Evolutionary conservation across 1,140 invertebrate genomes (phyloP), one percentile per base, ranked within the genome.

Genomic region (Idris sp.): DNA sequence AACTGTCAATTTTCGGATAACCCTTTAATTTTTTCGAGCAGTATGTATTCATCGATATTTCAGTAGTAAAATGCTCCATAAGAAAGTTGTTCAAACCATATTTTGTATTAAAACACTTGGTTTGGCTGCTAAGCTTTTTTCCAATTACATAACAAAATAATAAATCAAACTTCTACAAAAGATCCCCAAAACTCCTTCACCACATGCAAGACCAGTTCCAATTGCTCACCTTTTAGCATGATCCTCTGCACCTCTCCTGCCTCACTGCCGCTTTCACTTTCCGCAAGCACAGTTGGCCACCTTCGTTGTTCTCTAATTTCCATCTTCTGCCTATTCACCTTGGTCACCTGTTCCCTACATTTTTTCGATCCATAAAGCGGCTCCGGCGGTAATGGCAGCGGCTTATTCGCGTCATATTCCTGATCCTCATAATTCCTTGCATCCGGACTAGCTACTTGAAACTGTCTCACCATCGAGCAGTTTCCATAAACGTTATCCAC

Each of bases 201-300:
- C n/a, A n/a, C n/a, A n/a, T n/a, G n/a, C n/a, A n/a, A n/a, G n/a
- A n/a, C n/a, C n/a, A n/a, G n/a, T n/a, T n/a, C n/a, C 83, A 80
- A 53, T 53, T 67, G 2, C 80, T 72, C 41, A 36, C 81, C 41
- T 81, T 88, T 14, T 89, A n/a, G 89, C 83, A 92, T 84, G 56
- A 92, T 91, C 65, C 89, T 84, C 43, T 91, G 90, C 33, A 92
- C 89, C 81, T 92, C 91, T 3, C 89, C 89, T 30, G 89, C 90
- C 78, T 92, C 90, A 5, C 91, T 91, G n/a, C 90, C 90, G 65
- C 90, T 90, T 77, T 91, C 90, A 49, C 89, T 90, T 16, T 81
- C 82, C 18, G 76, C 77, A 2, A 76, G 7, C 5, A 64, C 72
- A 3, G 58, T 10, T 44, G 56, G 44, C 69, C 76, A 78, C 38